phyloP scores from a whole-genome alignment of 2,797 vertebrate species.

The Alca torda region DNA sequence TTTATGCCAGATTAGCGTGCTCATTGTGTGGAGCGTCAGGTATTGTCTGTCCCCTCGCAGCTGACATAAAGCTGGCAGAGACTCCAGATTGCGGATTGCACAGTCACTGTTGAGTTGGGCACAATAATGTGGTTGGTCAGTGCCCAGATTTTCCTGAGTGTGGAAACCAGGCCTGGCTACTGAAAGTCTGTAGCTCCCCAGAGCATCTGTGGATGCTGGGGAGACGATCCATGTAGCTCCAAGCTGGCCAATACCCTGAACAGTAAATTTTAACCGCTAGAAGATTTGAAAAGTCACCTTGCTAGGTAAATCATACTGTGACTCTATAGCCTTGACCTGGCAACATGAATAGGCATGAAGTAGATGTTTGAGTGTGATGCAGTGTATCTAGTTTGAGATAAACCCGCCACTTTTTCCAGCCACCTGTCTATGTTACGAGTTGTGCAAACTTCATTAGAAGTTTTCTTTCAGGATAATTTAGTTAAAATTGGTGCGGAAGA shows the following conservation, averaged over 20 bases:
- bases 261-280: not conserved
- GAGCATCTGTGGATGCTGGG: not conserved
- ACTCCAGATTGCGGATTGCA: not conserved
- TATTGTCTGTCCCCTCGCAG: not conserved
- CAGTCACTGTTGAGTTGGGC: not conserved
- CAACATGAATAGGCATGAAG: fast-evolving
- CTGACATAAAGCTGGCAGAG: conserved; percentile 21
- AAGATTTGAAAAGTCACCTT: not conserved
- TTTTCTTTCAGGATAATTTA: not conserved
- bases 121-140: not conserved
- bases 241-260: not conserved
- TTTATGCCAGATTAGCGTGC: not conserved
- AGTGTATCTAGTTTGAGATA: not conserved
- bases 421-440: not conserved
- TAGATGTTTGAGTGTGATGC: not conserved
- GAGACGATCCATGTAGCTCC: not conserved
- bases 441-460: not conserved
- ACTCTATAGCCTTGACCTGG: not conserved
- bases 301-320: not conserved
- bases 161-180: not conserved
- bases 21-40: not conserved
- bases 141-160: not conserved
- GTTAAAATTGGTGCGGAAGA: not conserved
- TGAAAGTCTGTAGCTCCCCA: not conserved
- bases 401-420: not conserved